Conservation (phyloP, 2,113 vertebrate species). For the Sciurus niger region DNA sequence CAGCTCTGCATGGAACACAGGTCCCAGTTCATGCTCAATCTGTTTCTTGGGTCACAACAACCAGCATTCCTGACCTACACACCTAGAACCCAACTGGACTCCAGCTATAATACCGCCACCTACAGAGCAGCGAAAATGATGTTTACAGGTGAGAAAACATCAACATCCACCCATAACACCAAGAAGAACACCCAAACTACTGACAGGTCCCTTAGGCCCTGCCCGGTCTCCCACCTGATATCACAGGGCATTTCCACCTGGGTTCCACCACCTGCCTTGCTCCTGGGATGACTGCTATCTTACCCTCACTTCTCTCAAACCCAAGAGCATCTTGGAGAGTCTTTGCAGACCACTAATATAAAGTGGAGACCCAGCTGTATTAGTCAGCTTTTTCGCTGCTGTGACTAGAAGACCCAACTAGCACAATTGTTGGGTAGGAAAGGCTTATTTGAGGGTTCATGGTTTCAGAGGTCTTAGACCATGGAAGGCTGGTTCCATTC, state of each 20-base stretch:
- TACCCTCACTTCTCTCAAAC: neutral
- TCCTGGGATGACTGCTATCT: neutral
- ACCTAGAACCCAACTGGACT: no score
- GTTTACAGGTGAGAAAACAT: neutral
- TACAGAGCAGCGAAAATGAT: neutral
- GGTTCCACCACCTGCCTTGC: neutral
- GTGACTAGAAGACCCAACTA: no score
- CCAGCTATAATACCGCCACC: neutral
- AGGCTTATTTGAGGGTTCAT: no score
- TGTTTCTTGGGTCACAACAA: neutral
- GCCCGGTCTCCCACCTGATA: no score
- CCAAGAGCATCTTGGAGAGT: neutral
- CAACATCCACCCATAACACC: neutral
- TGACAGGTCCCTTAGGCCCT: neutral
- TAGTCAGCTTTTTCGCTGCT: no score
- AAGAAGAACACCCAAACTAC: neutral
- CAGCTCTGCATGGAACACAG: neutral
- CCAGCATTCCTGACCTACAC: neutral
- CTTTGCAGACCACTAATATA: neutral
- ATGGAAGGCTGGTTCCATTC: no score
- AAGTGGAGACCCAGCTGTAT: neutral
- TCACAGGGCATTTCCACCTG: no score
- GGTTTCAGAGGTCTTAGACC: no score
- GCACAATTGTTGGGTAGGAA: no score
- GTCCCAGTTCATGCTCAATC: neutral